Evolutionary conservation across 2,797 vertebrate species (phyloP), one percentile per base, ranked within the genome.

Genomic region (Catharus ustulatus): DNA sequence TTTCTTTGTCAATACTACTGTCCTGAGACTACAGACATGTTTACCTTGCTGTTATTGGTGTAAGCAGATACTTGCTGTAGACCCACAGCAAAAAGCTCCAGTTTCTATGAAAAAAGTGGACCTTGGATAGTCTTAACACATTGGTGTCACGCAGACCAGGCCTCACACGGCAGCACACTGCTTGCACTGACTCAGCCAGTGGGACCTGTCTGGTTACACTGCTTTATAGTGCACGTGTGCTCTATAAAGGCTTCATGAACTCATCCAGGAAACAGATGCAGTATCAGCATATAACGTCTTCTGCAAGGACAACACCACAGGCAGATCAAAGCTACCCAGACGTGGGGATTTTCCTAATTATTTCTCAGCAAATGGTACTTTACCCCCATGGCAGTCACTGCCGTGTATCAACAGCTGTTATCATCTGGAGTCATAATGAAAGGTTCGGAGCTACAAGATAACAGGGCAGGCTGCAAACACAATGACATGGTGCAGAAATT

Each of bases 281-380:
- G 13, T 21, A 68, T 42, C 42, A 87, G 38, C 81, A 72, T 86
- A 90, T 68, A 90, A 66, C 3, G 71, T 20, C 66, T 86, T 89
- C 94, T 77, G 88, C 84, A 87, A 94, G 93, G 95, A 90, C 92
- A 72, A 21, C 91, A 85, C 13, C 75, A 77, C 83, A 79, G 92
- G 92, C 85, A 97, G 96, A 98, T 97, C 96, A 97, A 97, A 97
- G 96, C 68, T 34, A 8, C 12, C 17, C 15, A 93, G 91, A 38
- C 74, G 57, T n/a, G 48, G 52, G 42, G 26, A 14, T 94, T 82
- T 66, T 55, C 20, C 84, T 85, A 90, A 95, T 95, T 96, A 77
- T 91, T 96, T 94, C 96, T 97, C 89, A 96, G 96, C 93, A 97
- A 96, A 92, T 18, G 81, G 90, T 94, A 96, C 94, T 95, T 97